Evolutionary conservation across 1,140 invertebrate genomes (phyloP), one percentile per base, ranked within the genome.

Genomic region (Drosophila grimshawi): DNA sequence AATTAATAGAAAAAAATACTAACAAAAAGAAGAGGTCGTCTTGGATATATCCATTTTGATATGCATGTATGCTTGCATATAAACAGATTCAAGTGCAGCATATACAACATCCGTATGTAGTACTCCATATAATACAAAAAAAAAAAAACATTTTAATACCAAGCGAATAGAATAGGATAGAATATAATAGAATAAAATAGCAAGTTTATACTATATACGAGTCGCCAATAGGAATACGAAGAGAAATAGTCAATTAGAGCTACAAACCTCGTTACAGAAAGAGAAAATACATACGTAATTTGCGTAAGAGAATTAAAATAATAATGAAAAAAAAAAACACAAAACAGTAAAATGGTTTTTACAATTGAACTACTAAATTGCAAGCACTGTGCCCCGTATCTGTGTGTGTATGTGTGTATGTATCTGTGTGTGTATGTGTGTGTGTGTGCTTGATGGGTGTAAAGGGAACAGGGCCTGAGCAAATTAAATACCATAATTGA

Each of bases 1-100:
- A 86, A 73, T 86, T 74, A 88, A 83, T 88, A 88, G 76, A 88
- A 86, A 85, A 19, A 86, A 80, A 80, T 82, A 74, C 83, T 86
- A 86, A 86, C 83, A 88, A 88, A 86, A 82, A 86, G 82, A 80
- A 83, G 76, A 86, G 83, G 83, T 88, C 78, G 65, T 69, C 59
- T 80, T 72, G 78, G 75, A 78, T 86, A 90, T 66, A 75, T 78
- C 53, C 64, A 67, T 66, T 60, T 30, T 53, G 33, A 61, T 53
- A 52, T 72, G 39, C 37, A 43, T 45, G 4, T 19, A 45, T 56
- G 39, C 32, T 27, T 39, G 7, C 6, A 39, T 8, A 49, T 48
- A 60, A 68, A 57, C 46, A 45, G 33, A 65, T 71, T 56, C 45
- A 60, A 72, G 57, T 66, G 62, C 55, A 67, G 33, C 52, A 65